phyloP scores from a whole-genome alignment of 2,888 invertebrate genomes.

The Pseudolycoriella hygida region DNA sequence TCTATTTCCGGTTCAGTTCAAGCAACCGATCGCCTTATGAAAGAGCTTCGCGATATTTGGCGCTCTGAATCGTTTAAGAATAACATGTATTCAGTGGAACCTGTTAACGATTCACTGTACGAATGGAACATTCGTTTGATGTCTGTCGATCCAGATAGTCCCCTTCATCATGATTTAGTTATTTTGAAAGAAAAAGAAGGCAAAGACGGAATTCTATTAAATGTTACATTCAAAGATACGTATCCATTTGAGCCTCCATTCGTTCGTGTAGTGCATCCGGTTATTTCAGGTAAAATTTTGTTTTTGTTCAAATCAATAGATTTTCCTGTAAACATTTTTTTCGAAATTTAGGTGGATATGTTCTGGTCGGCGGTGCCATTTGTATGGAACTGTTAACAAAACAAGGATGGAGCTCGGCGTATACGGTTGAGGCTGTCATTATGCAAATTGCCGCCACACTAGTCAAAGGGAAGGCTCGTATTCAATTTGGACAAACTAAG shows the following conservation, averaged over 20 bases:
- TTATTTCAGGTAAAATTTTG: slow-evolving; percentile 58
- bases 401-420: slow-evolving; percentile 98
- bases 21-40: slow-evolving; percentile 97
- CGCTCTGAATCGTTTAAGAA: slow-evolving; percentile 93
- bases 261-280: slow-evolving; percentile 92
- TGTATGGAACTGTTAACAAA: slow-evolving; percentile 99
- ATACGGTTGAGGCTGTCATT: slow-evolving; percentile 96
- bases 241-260: slow-evolving; percentile 99
- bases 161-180: slow-evolving; percentile 81
- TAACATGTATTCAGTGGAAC: slow-evolving; percentile 70
- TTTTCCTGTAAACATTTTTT: neutral
- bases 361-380: slow-evolving; percentile 92
- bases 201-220: slow-evolving; percentile 87
- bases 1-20: slow-evolving; percentile 94
- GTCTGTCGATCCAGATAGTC: slow-evolving; percentile 95
- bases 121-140: slow-evolving; percentile 97
- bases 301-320: neutral
- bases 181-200: slow-evolving; percentile 89
- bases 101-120: slow-evolving; percentile 95
- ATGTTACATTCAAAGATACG: slow-evolving; percentile 94
- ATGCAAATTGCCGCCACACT: slow-evolving; percentile 98
- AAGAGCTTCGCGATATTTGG: slow-evolving; percentile 95
- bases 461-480: slow-evolving; percentile 96
- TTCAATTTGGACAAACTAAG: slow-evolving; percentile 89
- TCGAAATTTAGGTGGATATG: slow-evolving; percentile 58